These are phyloP conservation scores for Cichladusa arquata DNA, from an alignment of 2,113 vertebrate species.

Conservation along the genomic window DNA sequence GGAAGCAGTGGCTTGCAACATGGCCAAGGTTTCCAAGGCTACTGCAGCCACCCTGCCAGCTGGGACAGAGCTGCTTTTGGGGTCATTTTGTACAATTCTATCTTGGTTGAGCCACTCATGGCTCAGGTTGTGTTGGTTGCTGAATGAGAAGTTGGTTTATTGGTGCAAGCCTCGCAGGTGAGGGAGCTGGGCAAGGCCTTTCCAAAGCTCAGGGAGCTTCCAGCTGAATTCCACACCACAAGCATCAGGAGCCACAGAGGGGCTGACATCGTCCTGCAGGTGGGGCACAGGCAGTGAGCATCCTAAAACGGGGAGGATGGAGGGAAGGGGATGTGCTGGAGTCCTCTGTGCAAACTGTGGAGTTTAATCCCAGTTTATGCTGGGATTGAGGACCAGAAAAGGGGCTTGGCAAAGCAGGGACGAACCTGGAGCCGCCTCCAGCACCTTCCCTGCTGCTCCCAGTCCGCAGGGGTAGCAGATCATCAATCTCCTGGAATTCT, in stretches of 20 bases:
- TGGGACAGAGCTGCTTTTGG: fast-evolving
- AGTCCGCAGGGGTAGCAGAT: not conserved
- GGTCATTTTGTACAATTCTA: not conserved
- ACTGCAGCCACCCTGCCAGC: not conserved
- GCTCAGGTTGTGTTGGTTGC: fast-evolving
- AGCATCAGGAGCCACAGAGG: slow-evolving; percentile 71
- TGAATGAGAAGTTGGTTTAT: not conserved
- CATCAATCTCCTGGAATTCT: not conserved
- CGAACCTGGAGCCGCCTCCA: not conserved
- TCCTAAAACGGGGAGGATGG: fast-evolving
- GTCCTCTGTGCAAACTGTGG: fast-evolving
- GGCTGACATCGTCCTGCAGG: slow-evolving; percentile 76
- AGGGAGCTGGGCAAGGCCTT: slow-evolving; percentile 56
- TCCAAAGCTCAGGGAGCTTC: slow-evolving; percentile 67
- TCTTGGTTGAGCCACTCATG: fast-evolving
- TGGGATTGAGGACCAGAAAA: not conserved
- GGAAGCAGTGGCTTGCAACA: fast-evolving
- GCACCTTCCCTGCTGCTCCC: not conserved
- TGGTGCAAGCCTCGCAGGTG: not conserved
- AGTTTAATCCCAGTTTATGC: not conserved
- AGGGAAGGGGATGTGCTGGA: not conserved
- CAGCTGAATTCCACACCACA: slow-evolving; percentile 64
- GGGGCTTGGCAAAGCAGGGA: not conserved
- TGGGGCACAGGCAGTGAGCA: not conserved
- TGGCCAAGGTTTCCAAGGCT: not conserved